These are phyloP conservation scores for Sclerurus mexicanus DNA, from an alignment of 2,113 vertebrate species.

Conservation along the genomic window DNA sequence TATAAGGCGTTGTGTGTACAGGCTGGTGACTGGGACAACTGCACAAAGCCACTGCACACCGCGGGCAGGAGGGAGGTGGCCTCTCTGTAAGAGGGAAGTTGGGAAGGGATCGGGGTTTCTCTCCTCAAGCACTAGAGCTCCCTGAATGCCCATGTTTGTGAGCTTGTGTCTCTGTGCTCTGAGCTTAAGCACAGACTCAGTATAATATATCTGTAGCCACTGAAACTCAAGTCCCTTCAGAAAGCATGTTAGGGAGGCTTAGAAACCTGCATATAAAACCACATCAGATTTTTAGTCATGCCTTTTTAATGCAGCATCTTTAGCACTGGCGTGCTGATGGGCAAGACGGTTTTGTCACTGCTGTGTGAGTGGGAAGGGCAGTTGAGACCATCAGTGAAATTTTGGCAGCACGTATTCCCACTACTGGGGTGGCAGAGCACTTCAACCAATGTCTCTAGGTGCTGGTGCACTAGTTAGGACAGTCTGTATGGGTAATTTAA, in stretches of 20 bases:
- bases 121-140: neutral
- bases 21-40: neutral
- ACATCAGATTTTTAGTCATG: neutral
- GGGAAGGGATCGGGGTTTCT: neutral
- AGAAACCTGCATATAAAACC: neutral
- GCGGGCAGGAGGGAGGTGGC: neutral
- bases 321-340: neutral
- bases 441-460: neutral
- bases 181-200: neutral
- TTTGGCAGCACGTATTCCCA: too few species aligned
- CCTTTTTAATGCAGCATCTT: neutral
- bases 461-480: neutral
- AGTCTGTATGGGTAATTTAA: neutral
- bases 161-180: neutral
- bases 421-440: neutral
- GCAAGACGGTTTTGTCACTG: neutral
- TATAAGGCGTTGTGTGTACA: neutral
- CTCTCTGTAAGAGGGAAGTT: neutral
- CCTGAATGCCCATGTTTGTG: neutral
- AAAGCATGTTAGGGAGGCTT: neutral
- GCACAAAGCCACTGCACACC: rapidly evolving
- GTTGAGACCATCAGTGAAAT: neutral
- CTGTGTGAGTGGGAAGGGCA: neutral
- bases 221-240: neutral
- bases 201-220: neutral